phyloP scores from a whole-genome alignment of 2,797 vertebrate species.

The Agapornis canus region DNA sequence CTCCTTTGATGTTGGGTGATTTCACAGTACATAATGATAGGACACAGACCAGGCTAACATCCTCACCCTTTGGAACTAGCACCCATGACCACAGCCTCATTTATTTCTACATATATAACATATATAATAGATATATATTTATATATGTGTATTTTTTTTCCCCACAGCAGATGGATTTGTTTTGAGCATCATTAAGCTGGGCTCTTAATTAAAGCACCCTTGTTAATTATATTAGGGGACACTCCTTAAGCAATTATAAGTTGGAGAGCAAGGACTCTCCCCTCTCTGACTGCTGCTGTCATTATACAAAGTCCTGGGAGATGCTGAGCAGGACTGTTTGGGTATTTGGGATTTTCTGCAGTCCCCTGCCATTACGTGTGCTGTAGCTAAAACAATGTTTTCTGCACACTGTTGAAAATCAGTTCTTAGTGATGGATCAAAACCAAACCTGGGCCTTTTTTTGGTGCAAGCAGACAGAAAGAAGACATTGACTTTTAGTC shows the following conservation, averaged over 20 bases:
- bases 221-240: conserved; percentile 70
- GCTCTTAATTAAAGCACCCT: conserved; percentile 76
- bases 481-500: background rate
- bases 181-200: conserved; percentile 59
- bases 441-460: background rate
- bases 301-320: background rate
- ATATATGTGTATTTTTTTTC: background rate
- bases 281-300: background rate
- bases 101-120: background rate
- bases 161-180: conserved; percentile 35
- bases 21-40: conserved; percentile 73
- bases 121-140: background rate
- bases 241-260: conserved; percentile 66
- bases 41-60: conserved; percentile 59
- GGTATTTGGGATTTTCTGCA: background rate
- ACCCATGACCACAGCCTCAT: conserved; percentile 14
- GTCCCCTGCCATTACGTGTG: background rate
- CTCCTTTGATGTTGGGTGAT: conserved; percentile 72
- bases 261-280: background rate
- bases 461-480: rapidly evolving
- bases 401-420: rapidly evolving
- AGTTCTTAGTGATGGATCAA: background rate
- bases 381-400: rapidly evolving
- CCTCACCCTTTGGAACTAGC: conserved; percentile 64
- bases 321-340: background rate